phyloP scores from a whole-genome alignment of 2,113 vertebrate genomes.

The Sterrhoptilus dennistouni region DNA sequence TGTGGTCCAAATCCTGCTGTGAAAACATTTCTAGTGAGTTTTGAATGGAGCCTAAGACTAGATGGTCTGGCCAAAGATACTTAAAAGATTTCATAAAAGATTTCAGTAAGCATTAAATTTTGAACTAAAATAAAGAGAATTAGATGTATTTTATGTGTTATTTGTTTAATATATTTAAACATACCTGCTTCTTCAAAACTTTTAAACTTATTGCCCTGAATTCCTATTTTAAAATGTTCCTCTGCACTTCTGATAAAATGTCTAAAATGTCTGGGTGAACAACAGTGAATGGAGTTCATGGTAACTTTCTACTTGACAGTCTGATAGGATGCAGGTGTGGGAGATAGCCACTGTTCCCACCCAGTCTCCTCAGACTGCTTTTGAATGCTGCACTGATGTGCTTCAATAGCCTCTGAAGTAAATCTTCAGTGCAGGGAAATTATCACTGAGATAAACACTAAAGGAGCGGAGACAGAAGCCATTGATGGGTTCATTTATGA shows the following conservation, averaged over 20 bases:
- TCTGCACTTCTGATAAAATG: constrained; percentile 1
- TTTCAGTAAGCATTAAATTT: not conserved
- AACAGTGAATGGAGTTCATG: not conserved
- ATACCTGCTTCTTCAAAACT: not conserved
- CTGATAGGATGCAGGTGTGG: not conserved
- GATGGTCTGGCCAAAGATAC: not conserved
- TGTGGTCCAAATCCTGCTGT: not conserved
- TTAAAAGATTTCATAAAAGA: not conserved
- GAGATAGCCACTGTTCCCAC: not conserved
- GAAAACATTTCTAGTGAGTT: not conserved
- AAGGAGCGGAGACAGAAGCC: not conserved
- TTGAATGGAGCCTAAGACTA: not conserved
- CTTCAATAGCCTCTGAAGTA: not conserved
- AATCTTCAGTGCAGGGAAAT: constrained; percentile 36
- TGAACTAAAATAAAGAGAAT: not conserved
- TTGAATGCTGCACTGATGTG: not conserved
- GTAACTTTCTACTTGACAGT: not conserved
- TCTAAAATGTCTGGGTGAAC: not conserved
- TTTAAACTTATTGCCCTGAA: not conserved
- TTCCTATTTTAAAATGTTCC: constrained; percentile 34
- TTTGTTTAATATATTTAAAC: not conserved
- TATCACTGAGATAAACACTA: not conserved
- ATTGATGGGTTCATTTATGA: constrained; percentile 10
- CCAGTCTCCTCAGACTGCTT: not conserved
- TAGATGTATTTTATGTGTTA: not conserved